Base-by-base conservation (phyloP, 2,113 vertebrate genomes). In the Grammomys dolichurus region DNA sequence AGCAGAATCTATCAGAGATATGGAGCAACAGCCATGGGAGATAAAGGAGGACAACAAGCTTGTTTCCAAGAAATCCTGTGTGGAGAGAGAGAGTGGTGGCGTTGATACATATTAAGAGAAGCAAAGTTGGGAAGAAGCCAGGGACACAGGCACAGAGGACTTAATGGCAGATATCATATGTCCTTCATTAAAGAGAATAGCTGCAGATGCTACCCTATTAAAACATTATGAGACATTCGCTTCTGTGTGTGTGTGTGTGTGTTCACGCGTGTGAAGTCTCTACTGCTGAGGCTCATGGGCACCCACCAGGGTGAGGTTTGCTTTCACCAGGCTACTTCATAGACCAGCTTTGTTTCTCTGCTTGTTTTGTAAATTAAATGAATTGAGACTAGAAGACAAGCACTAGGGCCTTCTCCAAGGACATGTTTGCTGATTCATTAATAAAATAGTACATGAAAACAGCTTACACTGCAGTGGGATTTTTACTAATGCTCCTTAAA, bases 361-460 rank as follows among this genome's bases (percentile, higher is more conserved):
- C 51, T 88, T 72, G 33, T 95, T 92, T 65, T 67, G 0, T 60
- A 36, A 72, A 54, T 88, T 90, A 58, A 72, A 28, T 33, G 51
- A 81, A 58, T 72, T 58, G 48, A 65, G 70, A 26, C 12, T 36
- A 96, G 77, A 51, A 82, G 90, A 89, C 51, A 94, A 65, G 86
- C 82, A 65, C 14, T 24, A 0, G 36, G 24, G 17, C 43, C 54
- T 91, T 95, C 86, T 95, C 75, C 17, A 43, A 97, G 51, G 81
- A 82, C 26, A 91, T 77, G 58, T 33, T 36, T 24, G 16, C 17
- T 6, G 58, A 81, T 85, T 95, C 72, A 60, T 95, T 88, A 93
- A 81, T 51, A 87, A 90, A 91, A 89, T 87, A 56, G 73, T 92
- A 72, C 51, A 78, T 69, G 43, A 51, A 54, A 67, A 89, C 72